Conservation (phyloP, 1,140 invertebrate genomes). For the Microplitis demolitor region DNA sequence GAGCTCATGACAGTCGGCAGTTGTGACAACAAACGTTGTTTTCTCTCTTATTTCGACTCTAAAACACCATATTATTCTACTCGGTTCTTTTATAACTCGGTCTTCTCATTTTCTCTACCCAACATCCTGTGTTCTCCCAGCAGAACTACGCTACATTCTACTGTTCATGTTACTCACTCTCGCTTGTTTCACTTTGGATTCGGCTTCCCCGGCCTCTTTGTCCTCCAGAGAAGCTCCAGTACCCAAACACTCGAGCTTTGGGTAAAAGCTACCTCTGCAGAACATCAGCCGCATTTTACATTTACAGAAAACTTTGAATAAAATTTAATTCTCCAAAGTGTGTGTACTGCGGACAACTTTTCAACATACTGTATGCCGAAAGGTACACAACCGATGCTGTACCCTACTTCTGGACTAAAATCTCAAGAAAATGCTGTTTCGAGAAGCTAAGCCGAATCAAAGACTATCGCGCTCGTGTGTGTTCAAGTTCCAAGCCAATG, state of each 20-base stretch:
- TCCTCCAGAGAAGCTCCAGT: too few relatives aligned
- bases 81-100: not conserved
- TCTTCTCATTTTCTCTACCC: too few relatives aligned
- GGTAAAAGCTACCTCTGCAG: too few relatives aligned
- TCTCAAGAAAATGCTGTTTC: too few relatives aligned
- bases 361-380: not conserved
- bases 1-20: not conserved
- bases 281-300: not conserved
- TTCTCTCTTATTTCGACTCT: not conserved
- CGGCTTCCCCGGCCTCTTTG: too few relatives aligned
- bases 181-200: not conserved
- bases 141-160: not conserved
- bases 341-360: not conserved
- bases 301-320: not conserved
- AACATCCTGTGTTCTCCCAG: too few relatives aligned
- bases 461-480: too few relatives aligned
- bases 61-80: not conserved
- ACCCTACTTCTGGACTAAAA: too few relatives aligned
- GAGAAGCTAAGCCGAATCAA: too few relatives aligned
- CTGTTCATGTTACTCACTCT: not conserved
- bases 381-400: not conserved
- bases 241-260: not conserved
- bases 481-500: too few relatives aligned
- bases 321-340: conserved; percentile 9
- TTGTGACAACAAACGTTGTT: conserved; percentile 7